phyloP scores from a whole-genome alignment of 2,797 vertebrate genomes.

The Acropternis orthonyx region DNA sequence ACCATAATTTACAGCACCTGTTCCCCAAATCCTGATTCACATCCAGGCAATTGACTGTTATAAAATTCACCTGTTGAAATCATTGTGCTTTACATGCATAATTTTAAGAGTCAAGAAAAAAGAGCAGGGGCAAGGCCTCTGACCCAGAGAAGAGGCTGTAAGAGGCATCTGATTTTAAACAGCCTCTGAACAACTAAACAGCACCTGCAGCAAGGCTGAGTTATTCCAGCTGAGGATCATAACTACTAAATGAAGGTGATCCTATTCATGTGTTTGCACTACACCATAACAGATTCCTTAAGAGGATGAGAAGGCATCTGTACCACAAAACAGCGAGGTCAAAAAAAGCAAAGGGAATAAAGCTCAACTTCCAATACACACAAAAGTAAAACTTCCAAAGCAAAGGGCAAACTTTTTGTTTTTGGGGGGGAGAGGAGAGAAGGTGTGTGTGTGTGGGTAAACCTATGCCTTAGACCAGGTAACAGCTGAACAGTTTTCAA shows the following conservation, averaged over 20 bases:
- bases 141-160: not conserved
- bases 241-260: not conserved
- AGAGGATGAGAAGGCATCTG: not conserved
- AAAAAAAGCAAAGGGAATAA: not conserved
- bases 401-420: not conserved
- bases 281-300: rapidly evolving
- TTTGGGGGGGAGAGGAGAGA: not conserved
- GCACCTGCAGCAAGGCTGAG: not conserved
- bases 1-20: not conserved
- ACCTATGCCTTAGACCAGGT: not conserved
- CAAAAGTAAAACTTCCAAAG: not conserved
- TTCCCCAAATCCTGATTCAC: not conserved
- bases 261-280: not conserved
- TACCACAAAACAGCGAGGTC: not conserved
- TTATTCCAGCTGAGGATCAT: not conserved
- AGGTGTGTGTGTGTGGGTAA: not conserved
- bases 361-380: not conserved
- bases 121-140: not conserved
- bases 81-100: not conserved
- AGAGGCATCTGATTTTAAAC: not conserved
- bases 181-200: not conserved
- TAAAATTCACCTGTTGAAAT: not conserved
- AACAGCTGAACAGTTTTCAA: not conserved
- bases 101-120: not conserved
- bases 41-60: not conserved